Percentiles rank a stretch among this genome's conserved stretches.
Conservation (phyloP, 2,888 invertebrate species). For the Muschampia plurimacula region DNA sequence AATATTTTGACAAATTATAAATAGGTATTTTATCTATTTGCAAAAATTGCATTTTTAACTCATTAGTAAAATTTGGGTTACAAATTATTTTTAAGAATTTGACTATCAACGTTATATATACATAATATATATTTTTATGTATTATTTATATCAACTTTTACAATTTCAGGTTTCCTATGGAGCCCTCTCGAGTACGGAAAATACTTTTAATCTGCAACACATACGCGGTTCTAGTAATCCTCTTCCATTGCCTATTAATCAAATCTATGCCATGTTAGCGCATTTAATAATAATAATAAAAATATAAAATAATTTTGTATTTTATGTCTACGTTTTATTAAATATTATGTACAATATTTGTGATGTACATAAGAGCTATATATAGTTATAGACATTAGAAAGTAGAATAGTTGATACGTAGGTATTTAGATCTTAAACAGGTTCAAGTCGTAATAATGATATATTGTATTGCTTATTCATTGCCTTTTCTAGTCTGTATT, state of each 20-base stretch:
- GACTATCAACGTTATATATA: too few species aligned
- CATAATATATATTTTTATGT: too few species aligned
- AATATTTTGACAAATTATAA: too few species aligned
- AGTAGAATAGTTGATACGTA: slow-evolving; percentile 18
- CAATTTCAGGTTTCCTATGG: slow-evolving; percentile 66
- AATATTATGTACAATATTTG: neutral
- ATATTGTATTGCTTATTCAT: slow-evolving; percentile 15
- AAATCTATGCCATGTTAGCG: slow-evolving; percentile 18
- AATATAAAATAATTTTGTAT: slow-evolving; percentile 13
- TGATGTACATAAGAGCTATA: slow-evolving; percentile 25
- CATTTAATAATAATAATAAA: neutral
- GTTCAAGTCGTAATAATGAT: slow-evolving; percentile 4
- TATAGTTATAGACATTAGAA: slow-evolving; percentile 17
- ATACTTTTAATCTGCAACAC: slow-evolving; percentile 52
- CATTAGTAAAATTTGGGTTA: too few species aligned
- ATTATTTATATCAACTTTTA: slow-evolving; percentile 18
- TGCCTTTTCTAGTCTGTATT: slow-evolving; percentile 26
- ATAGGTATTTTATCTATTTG: too few species aligned
- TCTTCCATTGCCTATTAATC: slow-evolving; percentile 14
- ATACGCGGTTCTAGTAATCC: neutral
- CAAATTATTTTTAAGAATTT: too few species aligned
- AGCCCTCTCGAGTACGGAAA: slow-evolving; percentile 54
- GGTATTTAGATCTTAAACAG: slow-evolving; percentile 1
- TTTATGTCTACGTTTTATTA: neutral
- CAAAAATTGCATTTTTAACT: too few species aligned